phyloP scores from a whole-genome alignment of 2,113 vertebrate genomes.

The Equus quagga region DNA sequence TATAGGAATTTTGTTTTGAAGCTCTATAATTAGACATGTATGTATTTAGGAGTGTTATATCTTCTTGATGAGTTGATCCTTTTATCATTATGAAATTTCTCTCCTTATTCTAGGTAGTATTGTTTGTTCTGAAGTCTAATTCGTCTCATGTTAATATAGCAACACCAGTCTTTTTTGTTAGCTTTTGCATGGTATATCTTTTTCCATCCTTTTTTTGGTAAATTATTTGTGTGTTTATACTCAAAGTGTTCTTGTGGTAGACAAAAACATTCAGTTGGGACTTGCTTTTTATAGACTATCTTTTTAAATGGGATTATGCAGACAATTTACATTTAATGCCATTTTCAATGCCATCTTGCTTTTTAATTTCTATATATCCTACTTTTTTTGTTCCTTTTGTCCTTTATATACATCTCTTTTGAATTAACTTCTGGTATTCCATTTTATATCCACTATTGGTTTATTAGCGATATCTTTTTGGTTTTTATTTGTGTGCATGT shows the following conservation, averaged over 20 bases:
- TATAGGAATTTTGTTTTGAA: not conserved
- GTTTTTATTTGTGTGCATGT: not conserved
- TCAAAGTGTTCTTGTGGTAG: not conserved
- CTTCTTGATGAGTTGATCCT: not conserved
- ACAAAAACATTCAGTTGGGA: not conserved
- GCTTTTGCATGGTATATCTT: not conserved
- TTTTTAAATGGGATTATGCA: not conserved
- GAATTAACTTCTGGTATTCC: too few relatives aligned
- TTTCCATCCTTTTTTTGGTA: not conserved
- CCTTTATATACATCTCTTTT: too few relatives aligned
- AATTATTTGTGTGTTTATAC: not conserved
- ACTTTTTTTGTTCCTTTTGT: not conserved
- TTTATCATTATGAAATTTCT: not conserved
- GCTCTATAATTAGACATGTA: not conserved
- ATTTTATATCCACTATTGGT: too few relatives aligned
- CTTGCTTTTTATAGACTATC: not conserved
- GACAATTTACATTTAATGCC: not conserved
- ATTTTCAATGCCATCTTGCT: not conserved
- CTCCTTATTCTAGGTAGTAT: not conserved
- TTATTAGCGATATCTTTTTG: not conserved
- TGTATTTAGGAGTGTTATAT: not conserved
- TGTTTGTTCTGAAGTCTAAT: not conserved
- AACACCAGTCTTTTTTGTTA: not conserved
- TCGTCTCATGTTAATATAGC: not conserved
- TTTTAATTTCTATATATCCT: not conserved